These are phyloP conservation scores for Epiblema foenella DNA, from an alignment of 2,888 invertebrate species.

Conservation along the genomic window DNA sequence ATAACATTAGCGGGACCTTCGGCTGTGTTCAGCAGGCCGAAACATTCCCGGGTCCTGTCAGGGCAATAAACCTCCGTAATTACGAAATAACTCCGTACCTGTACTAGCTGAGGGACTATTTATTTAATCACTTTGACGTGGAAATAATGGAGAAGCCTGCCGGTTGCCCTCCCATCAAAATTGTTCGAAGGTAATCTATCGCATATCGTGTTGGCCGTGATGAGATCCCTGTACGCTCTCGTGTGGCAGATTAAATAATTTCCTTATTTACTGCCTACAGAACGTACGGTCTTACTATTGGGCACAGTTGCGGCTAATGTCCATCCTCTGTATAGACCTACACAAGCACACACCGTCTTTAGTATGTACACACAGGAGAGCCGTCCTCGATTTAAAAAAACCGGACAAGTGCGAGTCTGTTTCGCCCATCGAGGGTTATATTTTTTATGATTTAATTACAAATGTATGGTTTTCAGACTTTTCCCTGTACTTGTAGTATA, in stretches of 20 bases:
- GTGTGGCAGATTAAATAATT: conserved; percentile 68
- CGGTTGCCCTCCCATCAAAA: conserved; percentile 68
- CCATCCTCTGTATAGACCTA: background rate
- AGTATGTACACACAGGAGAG: no score
- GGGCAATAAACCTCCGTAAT: conserved; percentile 79
- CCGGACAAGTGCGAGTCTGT: no score
- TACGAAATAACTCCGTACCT: conserved; percentile 80
- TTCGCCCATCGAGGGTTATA: no score
- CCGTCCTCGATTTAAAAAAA: no score
- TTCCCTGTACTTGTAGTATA: no score
- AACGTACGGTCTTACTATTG: conserved; percentile 45
- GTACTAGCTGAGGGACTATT: conserved; percentile 72
- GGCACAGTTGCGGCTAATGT: conserved; percentile 16
- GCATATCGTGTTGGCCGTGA: conserved; percentile 63
- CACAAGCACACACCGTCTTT: no score
- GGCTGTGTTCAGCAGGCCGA: conserved; percentile 56
- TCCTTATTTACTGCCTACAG: conserved; percentile 53
- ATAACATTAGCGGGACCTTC: conserved; percentile 51
- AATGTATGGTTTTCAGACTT: no score
- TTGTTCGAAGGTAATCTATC: conserved; percentile 65
- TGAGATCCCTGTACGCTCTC: conserved; percentile 55
- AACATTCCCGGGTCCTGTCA: conserved; percentile 74
- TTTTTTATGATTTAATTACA: no score
- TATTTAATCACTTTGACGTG: conserved; percentile 84
- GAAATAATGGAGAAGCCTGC: conserved; percentile 74